A percentile compares a stretch with the other conserved stretches of the same genome.
Conservation (phyloP, 2,113 vertebrate species). For the Leucopternis melanops region DNA sequence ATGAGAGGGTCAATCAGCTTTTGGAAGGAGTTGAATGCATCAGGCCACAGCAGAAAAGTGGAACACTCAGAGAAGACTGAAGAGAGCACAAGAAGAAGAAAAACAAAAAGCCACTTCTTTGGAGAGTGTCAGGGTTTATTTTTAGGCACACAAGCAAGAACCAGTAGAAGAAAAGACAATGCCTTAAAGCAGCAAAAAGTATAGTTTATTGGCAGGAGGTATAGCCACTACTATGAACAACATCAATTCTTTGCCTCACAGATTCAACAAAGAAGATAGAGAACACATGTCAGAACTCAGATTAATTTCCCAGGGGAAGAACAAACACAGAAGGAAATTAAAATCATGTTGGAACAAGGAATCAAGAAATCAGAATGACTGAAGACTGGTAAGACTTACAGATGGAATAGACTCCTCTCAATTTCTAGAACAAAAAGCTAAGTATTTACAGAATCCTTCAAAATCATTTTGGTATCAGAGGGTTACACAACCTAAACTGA, state of each 20-base stretch:
- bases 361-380: conserved; percentile 24
- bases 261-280: not conserved
- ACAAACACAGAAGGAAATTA: conserved; percentile 13
- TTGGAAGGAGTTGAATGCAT: not conserved
- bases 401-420: not conserved
- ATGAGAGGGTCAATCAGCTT: not conserved
- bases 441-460: not conserved
- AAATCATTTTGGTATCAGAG: not conserved
- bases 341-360: conserved; percentile 33
- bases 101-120: not conserved
- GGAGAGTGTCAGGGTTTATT: not conserved
- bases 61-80: not conserved
- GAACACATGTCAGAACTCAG: conserved; percentile 24
- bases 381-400: not conserved
- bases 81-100: not conserved
- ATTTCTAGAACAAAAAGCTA: not conserved
- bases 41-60: not conserved
- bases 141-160: not conserved
- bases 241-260: not conserved
- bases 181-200: not conserved
- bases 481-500: not conserved
- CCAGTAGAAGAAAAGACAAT: not conserved
- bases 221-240: not conserved
- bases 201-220: not conserved
- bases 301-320: conserved; percentile 33